Evolutionary conservation across 2,797 vertebrate species (phyloP).

Genomic region (Bryconaethiops microstoma): DNA sequence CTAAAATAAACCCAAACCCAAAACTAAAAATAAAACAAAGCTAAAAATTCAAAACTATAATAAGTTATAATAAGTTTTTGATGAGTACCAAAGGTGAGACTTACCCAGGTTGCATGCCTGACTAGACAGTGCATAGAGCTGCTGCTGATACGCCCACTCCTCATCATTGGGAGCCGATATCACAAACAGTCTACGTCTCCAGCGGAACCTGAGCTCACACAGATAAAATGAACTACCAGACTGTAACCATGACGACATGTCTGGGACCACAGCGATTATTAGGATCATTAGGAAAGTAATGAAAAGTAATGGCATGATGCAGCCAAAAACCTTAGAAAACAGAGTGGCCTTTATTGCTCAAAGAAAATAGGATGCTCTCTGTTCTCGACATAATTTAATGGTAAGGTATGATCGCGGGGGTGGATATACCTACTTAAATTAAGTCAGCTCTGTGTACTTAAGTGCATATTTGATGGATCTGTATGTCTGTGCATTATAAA

Average conservation of each 20-base stretch:
- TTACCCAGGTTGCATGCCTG: conserved; percentile 99
- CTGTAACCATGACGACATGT: conserved; percentile 17
- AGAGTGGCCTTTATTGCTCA: neutral
- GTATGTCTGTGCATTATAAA: neutral
- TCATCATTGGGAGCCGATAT: conserved; percentile 95
- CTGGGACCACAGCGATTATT: neutral
- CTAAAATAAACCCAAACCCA: too few species aligned
- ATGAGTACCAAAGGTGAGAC: conserved; percentile 50
- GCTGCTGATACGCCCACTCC: conserved; percentile 98
- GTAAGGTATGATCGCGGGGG: neutral
- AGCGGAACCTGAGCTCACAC: conserved; percentile 87
- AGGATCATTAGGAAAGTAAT: conserved; percentile 4
- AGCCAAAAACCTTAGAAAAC: neutral
- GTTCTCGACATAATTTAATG: neutral
- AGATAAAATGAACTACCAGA: conserved; percentile 24
- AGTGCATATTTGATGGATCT: neutral
- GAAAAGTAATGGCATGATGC: conserved; percentile 3
- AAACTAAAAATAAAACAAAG: too few species aligned
- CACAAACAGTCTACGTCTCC: conserved; percentile 94
- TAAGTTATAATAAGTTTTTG: too few species aligned
- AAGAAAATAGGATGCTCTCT: neutral
- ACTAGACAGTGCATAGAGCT: conserved; percentile 90
- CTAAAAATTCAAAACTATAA: too few species aligned
- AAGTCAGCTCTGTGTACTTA: neutral
- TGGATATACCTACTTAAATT: neutral